phyloP scores from a whole-genome alignment of 2,888 invertebrate species.

The Rugalucina vietnamica region DNA sequence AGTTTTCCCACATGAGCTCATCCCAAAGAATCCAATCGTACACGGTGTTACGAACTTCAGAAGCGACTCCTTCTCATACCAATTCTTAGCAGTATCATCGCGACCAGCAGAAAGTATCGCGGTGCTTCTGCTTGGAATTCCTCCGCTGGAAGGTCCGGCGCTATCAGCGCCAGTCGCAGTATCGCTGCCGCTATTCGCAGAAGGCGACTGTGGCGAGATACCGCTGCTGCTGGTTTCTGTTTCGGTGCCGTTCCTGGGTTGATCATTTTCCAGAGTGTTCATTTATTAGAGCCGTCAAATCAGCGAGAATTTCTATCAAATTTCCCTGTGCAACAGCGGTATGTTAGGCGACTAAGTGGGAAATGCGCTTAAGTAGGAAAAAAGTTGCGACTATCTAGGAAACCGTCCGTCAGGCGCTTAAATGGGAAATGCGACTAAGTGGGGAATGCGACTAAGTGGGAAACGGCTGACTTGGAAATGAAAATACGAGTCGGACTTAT shows the following conservation, averaged over 20 bases:
- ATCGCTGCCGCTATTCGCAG: neutral
- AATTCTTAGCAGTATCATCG: neutral
- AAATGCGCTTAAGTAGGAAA: too few species aligned
- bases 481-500: too few species aligned
- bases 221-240: neutral
- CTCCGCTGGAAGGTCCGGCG: neutral
- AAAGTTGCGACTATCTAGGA: too few species aligned
- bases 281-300: neutral
- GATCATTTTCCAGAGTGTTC: neutral
- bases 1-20: conserved; percentile 8
- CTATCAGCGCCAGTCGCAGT: neutral
- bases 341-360: too few species aligned
- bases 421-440: too few species aligned
- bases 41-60: neutral
- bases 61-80: neutral
- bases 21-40: neutral
- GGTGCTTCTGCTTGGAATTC: neutral
- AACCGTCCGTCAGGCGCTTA: too few species aligned
- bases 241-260: too few species aligned
- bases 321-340: too few species aligned
- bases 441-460: too few species aligned
- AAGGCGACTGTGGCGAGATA: neutral
- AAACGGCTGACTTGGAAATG: too few species aligned
- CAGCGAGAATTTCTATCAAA: too few species aligned
- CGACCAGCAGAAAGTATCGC: neutral